phyloP scores from a whole-genome alignment of 1,140 invertebrate genomes.

The Leptoteleia sp. region DNA sequence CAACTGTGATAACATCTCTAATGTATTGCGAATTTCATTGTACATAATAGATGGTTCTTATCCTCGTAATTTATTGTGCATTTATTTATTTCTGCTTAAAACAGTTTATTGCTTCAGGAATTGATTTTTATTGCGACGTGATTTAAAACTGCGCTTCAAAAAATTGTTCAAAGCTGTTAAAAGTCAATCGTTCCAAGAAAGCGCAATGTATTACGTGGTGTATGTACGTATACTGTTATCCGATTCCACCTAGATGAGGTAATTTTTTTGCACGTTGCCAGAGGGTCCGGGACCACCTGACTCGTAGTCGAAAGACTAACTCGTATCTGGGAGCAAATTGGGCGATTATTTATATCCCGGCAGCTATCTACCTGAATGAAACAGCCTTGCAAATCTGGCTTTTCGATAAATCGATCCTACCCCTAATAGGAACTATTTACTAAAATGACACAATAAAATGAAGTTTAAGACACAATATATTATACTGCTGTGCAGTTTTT shows the following conservation, averaged over 20 bases:
- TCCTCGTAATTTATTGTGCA: slow-evolving; percentile 4
- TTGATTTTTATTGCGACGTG: slow-evolving; percentile 2
- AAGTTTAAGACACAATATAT: slow-evolving; percentile 55
- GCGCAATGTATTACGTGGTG: slow-evolving; percentile 3
- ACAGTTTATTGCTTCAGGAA: not conserved
- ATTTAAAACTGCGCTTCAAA: slow-evolving; percentile 1
- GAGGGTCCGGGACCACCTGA: slow-evolving; percentile 45
- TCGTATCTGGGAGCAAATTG: slow-evolving; percentile 72
- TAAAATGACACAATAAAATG: slow-evolving; percentile 72
- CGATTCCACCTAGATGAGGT: slow-evolving; percentile 51
- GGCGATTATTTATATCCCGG: slow-evolving; percentile 73
- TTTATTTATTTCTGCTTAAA: slow-evolving; percentile 2
- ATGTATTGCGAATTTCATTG: slow-evolving; percentile 29
- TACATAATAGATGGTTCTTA: slow-evolving; percentile 20
- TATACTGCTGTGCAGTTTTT: not conserved
- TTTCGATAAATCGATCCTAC: slow-evolving; percentile 68
- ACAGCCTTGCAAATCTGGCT: slow-evolving; percentile 42
- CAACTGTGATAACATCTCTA: slow-evolving; percentile 10
- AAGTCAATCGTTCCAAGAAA: slow-evolving; percentile 32
- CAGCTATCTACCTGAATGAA: slow-evolving; percentile 30
- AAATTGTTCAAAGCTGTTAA: slow-evolving; percentile 16
- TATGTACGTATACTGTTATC: slow-evolving; percentile 27
- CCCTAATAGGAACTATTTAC: slow-evolving; percentile 70
- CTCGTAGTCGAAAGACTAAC: slow-evolving; percentile 39
- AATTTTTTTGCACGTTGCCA: slow-evolving; percentile 47